phyloP scores from a whole-genome alignment of 2,113 vertebrate species.

The Patagioenas fasciata region DNA sequence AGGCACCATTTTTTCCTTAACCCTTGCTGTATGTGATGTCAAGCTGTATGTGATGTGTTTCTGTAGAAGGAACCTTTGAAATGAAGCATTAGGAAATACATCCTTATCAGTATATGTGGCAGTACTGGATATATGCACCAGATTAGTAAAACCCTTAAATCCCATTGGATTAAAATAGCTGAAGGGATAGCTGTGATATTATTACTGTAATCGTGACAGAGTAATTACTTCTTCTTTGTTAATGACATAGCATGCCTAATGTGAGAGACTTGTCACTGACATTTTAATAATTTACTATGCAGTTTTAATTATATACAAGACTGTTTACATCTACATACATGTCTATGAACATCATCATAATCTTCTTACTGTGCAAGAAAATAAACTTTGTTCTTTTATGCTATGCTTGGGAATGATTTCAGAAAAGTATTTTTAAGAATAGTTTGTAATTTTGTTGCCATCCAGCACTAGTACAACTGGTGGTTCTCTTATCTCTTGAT shows the following conservation, averaged over 20 bases:
- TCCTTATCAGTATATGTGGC: not conserved
- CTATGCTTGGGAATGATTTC: too few relatives aligned
- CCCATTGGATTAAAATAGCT: slow-evolving; percentile 7
- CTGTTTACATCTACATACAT: too few relatives aligned
- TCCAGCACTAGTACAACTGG: too few relatives aligned
- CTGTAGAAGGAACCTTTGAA: not conserved
- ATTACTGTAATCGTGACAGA: not conserved
- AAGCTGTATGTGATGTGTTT: not conserved
- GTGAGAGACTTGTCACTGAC: not conserved
- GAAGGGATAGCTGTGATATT: slow-evolving; percentile 20
- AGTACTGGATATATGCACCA: not conserved
- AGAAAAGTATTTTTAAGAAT: too few relatives aligned
- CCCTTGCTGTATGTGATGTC: not conserved
- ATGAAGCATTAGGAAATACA: not conserved
- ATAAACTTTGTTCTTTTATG: too few relatives aligned
- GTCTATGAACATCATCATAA: too few relatives aligned
- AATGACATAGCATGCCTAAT: not conserved
- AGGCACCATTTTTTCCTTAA: not conserved
- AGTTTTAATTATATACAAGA: too few relatives aligned
- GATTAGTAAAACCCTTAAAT: slow-evolving; percentile 18
- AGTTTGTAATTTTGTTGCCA: too few relatives aligned
- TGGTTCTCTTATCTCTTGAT: too few relatives aligned
- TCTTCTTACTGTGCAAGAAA: too few relatives aligned
- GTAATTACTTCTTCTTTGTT: slow-evolving; percentile 17
- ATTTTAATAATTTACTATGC: not conserved